Percentiles rank a stretch among this genome's conserved stretches.
Conservation (phyloP, 1,140 invertebrate species). For the Theocolax elegans region DNA sequence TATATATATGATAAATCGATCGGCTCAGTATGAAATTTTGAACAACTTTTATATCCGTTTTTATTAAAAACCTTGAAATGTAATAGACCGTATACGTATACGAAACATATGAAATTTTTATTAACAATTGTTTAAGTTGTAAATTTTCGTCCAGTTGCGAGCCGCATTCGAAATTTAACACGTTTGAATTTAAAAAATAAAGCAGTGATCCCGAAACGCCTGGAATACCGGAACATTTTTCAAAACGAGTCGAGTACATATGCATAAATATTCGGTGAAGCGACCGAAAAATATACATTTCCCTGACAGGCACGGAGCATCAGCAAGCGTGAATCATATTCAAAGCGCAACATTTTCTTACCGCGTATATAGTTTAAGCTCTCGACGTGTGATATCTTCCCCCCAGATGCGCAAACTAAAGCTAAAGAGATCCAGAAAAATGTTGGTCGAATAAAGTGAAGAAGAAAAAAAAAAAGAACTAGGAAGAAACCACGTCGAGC, state of each 20-base stretch:
- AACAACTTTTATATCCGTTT: no score
- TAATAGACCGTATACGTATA: no score
- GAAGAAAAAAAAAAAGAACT: background rate
- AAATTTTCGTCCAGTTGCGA: no score
- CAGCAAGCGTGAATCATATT: slow-evolving; percentile 19
- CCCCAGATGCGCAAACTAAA: background rate
- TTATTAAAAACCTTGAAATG: no score
- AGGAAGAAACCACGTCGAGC: background rate
- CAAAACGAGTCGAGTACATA: background rate
- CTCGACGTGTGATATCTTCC: background rate
- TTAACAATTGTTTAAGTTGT: no score
- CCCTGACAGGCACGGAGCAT: background rate
- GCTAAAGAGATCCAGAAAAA: background rate
- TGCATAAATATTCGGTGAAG: background rate
- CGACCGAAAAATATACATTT: background rate
- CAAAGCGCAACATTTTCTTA: slow-evolving; percentile 18
- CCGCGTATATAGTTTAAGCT: background rate
- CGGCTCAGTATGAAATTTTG: no score
- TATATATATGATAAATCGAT: no score
- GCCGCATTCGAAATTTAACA: no score
- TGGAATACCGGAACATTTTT: slow-evolving; percentile 13
- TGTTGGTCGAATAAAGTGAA: background rate
- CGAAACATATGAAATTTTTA: no score
- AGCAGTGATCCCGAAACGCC: no score
- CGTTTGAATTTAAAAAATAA: background rate